Evolutionary conservation across 2,113 vertebrate genomes (phyloP).

Genomic region (Noctilio leporinus): DNA sequence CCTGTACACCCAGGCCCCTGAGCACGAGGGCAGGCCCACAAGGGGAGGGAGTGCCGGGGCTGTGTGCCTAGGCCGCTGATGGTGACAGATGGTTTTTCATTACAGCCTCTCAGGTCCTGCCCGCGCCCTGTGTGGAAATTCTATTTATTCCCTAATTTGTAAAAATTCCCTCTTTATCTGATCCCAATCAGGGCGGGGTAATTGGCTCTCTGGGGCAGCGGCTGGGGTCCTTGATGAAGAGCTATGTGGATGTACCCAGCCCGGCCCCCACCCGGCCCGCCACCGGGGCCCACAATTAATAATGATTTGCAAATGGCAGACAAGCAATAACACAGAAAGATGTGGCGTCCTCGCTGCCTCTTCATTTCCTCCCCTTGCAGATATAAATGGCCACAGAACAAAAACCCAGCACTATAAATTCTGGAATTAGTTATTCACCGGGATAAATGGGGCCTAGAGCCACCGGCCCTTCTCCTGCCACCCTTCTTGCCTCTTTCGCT

Average conservation of each 20-base stretch:
- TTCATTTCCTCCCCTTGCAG: conserved; percentile 84
- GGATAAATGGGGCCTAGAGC: conserved; percentile 84
- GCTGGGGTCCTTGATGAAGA: conserved; percentile 96
- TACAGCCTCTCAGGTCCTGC: conserved; percentile 95
- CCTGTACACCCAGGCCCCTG: background rate
- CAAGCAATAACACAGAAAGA: conserved; percentile 90
- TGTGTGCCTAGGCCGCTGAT: conserved; percentile 82
- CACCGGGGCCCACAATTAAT: conserved; percentile 90
- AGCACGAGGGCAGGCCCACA: conserved; percentile 20
- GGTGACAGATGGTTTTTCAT: conserved; percentile 99
- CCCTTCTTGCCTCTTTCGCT: conserved; percentile 10
- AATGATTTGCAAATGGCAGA: conserved; percentile 97
- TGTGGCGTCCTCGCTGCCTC: conserved; percentile 85
- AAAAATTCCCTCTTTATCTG: conserved; percentile 96
- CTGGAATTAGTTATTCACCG: conserved; percentile 87
- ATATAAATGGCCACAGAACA: conserved; percentile 85
- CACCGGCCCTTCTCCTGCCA: conserved; percentile 32
- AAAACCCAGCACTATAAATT: conserved; percentile 87
- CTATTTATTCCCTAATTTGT: conserved; percentile 99
- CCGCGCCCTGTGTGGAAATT: conserved; percentile 97
- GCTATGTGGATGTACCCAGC: conserved; percentile 91
- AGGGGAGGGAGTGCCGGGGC: conserved; percentile 53
- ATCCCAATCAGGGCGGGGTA: conserved; percentile 98
- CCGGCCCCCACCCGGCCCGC: conserved; percentile 82
- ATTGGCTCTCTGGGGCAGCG: conserved; percentile 94